Evolutionary conservation across 2,888 invertebrate species (phyloP).

Genomic region (Ligdia adustata): DNA sequence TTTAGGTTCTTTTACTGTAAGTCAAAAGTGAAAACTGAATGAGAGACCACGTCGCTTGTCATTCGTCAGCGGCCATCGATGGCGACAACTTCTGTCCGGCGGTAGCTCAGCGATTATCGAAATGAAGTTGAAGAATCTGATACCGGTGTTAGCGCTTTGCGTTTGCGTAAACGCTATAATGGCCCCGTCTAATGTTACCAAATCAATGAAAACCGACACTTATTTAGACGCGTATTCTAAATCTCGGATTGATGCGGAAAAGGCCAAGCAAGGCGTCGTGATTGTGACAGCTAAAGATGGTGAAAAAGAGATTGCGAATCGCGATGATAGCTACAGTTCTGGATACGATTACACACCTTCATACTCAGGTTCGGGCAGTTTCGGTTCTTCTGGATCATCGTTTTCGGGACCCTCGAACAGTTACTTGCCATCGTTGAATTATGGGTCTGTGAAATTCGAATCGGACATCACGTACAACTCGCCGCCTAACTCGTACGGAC

Average conservation of each 20-base stretch:
- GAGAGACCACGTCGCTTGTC: slow-evolving; percentile 66
- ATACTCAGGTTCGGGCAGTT: slow-evolving; percentile 61
- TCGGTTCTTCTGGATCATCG: slow-evolving; percentile 60
- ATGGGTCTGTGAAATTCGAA: slow-evolving; percentile 64
- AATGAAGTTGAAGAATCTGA: slow-evolving; percentile 59
- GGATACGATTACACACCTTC: slow-evolving; percentile 74
- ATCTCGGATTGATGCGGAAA: slow-evolving; percentile 77
- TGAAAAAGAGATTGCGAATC: slow-evolving; percentile 75
- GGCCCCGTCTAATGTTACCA: slow-evolving; percentile 67
- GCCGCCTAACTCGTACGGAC: slow-evolving; percentile 63
- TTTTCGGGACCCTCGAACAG: slow-evolving; percentile 39
- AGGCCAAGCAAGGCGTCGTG: slow-evolving; percentile 70
- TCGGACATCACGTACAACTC: slow-evolving; percentile 60
- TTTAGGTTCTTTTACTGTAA: slow-evolving; percentile 83
- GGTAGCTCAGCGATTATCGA: slow-evolving; percentile 56
- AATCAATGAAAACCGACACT: slow-evolving; percentile 79
- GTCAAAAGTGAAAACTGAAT: slow-evolving; percentile 83
- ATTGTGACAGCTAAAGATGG: slow-evolving; percentile 77
- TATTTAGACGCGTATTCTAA: slow-evolving; percentile 87
- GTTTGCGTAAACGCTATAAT: slow-evolving; percentile 67
- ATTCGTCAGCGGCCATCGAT: slow-evolving; percentile 79
- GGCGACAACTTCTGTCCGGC: slow-evolving; percentile 71
- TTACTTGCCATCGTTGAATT: slow-evolving; percentile 59
- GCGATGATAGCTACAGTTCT: slow-evolving; percentile 71
- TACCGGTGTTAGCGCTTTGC: slow-evolving; percentile 54